phyloP scores from a whole-genome alignment of 2,888 invertebrate genomes.

The Xestia rhomboidea region DNA sequence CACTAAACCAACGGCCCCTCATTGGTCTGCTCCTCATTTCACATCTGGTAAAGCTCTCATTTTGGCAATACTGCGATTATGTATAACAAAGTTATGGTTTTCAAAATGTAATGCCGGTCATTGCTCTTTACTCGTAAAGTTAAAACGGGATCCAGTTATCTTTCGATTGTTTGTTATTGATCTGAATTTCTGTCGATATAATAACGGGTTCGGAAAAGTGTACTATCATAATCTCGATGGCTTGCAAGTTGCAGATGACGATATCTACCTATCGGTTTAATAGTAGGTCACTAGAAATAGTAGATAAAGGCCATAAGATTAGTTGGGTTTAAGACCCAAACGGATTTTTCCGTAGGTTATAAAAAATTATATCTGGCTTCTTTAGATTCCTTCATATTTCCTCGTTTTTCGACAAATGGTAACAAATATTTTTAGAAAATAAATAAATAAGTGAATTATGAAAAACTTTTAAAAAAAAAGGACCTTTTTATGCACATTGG shows the following conservation, averaged over 20 bases:
- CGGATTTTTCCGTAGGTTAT: background rate
- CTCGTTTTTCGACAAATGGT: background rate
- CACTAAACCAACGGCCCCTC: background rate
- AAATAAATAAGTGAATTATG: too few relatives aligned
- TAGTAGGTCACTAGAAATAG: background rate
- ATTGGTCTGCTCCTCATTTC: background rate
- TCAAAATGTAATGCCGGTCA: slow-evolving; percentile 24
- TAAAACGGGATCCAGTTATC: slow-evolving; percentile 49
- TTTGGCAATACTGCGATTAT: background rate
- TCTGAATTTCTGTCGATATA: slow-evolving; percentile 29
- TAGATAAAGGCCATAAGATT: background rate
- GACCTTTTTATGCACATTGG: too few relatives aligned
- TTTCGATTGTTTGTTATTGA: slow-evolving; percentile 52
- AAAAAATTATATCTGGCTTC: background rate
- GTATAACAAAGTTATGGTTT: background rate
- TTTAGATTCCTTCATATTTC: background rate
- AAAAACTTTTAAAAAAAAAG: too few relatives aligned
- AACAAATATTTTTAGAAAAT: background rate
- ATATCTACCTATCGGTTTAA: background rate
- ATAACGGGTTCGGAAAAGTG: slow-evolving; percentile 47
- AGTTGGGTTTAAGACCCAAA: background rate
- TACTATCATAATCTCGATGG: slow-evolving; percentile 11
- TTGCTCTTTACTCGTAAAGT: slow-evolving; percentile 30
- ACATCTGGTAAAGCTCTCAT: background rate
- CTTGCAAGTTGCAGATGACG: background rate